Conservation (phyloP, 2,888 invertebrate genomes). For the Craniophora ligustri region DNA sequence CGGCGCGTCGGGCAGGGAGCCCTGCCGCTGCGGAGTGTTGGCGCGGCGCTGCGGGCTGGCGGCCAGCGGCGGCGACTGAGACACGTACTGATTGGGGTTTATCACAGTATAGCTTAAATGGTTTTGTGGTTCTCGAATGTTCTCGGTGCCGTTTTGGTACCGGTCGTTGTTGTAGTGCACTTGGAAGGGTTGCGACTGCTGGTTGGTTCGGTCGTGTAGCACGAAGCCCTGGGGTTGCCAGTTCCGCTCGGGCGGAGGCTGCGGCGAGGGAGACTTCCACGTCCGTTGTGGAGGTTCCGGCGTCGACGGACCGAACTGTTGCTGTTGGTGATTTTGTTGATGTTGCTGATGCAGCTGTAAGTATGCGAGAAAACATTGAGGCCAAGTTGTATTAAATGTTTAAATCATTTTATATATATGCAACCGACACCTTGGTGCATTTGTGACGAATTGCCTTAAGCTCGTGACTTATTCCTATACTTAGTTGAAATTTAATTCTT, state of each 20-base stretch:
- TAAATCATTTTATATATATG: constrained; percentile 4
- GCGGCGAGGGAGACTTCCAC: constrained; percentile 81
- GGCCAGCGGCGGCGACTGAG: constrained; percentile 86
- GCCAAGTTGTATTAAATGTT: background rate
- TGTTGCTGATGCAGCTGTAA: constrained; percentile 78
- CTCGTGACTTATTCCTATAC: constrained; percentile 28
- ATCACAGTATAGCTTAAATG: constrained; percentile 89
- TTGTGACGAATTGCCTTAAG: constrained; percentile 30
- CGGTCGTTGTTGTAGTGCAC: constrained; percentile 83
- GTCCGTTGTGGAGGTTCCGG: constrained; percentile 76
- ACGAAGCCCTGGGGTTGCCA: constrained; percentile 90
- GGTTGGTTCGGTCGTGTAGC: constrained; percentile 88
- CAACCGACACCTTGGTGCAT: constrained; percentile 48
- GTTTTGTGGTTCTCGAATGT: constrained; percentile 83
- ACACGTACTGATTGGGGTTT: constrained; percentile 88
- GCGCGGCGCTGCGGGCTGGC: constrained; percentile 70
- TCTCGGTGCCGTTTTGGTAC: constrained; percentile 91
- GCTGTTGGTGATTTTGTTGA: constrained; percentile 54
- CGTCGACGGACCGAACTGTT: constrained; percentile 64
- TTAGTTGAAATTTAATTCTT: constrained; percentile 1
- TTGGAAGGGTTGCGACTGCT: constrained; percentile 71
- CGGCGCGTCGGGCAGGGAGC: constrained; percentile 77
- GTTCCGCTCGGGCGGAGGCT: constrained; percentile 73
- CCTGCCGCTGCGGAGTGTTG: constrained; percentile 88
- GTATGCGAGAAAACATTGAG: constrained; percentile 3